Evolutionary conservation across 2,113 vertebrate genomes (phyloP), one percentile per base, ranked within the genome.

Genomic region (Salminus brasiliensis): DNA sequence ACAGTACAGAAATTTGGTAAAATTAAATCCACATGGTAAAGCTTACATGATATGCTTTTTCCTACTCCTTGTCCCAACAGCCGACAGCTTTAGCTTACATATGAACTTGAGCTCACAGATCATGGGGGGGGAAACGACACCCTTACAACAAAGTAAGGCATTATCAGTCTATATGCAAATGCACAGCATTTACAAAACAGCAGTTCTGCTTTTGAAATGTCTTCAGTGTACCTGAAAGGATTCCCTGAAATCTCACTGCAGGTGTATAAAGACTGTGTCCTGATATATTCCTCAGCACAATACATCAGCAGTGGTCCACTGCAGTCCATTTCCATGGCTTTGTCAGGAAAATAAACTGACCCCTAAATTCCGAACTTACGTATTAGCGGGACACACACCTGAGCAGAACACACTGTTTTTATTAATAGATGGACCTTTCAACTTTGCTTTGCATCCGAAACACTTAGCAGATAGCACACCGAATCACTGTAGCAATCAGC

Each of bases 171-270:
- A 27, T 65, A 43, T 29, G 34, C 25, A 78, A 80, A 71, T 45
- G 30, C 59, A 13, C 8, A 3, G 9, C 15, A n/a, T 12, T 45
- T 78, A 75, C 7, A 78, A 78, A 69, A 78, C 68, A 45, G 13
- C 15, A 29, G 65, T 74, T 55, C 27, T 13, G 47, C 43, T 43
- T 74, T 66, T 69, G 62, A 79, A 80, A 83, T 39, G 10, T 63
- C 8, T 74, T 32, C 70, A 78, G 30, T 43, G 30, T 57, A 86
- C 49, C 23, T 36, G 45, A 80, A 65, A 74, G 72, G 36, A 41
- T 36, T 29, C 8, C 43, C 5, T 21, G 62, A 66, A 81, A 71
- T 79, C 25, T 55, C 60, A 82, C 74, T 76, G 76, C 68, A 81
- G 32, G 12, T 32, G 30, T 30, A 43, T n/a, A n/a, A n/a, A 32